phyloP scores from a whole-genome alignment of 2,113 vertebrate species.

The Tinamus guttatus region DNA sequence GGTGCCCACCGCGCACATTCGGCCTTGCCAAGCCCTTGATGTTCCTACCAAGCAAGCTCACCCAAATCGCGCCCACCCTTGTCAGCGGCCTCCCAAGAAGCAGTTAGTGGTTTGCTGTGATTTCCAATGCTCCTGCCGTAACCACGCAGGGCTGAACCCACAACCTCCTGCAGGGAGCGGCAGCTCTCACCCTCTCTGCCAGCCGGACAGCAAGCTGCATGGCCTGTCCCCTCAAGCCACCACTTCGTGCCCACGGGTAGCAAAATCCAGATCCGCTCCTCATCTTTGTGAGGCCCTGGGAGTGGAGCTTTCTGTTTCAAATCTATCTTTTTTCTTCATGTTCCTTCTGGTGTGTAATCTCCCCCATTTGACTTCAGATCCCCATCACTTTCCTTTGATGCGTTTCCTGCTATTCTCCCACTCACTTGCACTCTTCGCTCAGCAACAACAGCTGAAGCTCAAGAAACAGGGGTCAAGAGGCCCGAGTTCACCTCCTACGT shows the following conservation, averaged over 20 bases:
- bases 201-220: accelerated
- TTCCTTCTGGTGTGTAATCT: background rate
- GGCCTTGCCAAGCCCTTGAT: slow-evolving; percentile 32
- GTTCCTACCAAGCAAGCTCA: background rate
- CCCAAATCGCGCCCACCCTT: background rate
- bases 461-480: background rate
- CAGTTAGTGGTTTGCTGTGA: slow-evolving; percentile 21
- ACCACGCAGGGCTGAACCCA: background rate
- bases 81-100: slow-evolving; percentile 6
- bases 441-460: background rate
- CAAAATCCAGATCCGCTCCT: too few species aligned
- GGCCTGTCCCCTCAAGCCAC: background rate
- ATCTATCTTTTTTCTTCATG: accelerated
- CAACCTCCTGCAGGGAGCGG: background rate
- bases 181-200: background rate
- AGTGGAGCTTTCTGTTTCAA: background rate
- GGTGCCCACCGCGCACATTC: background rate
- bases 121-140: background rate
- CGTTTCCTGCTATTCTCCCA: background rate
- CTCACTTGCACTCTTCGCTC: background rate
- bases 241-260: accelerated
- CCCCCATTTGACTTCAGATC: background rate
- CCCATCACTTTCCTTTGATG: background rate
- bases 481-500: background rate
- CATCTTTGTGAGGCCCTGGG: background rate